Base-by-base conservation (phyloP, 2,888 invertebrate genomes). In the Tipula unca region DNA sequence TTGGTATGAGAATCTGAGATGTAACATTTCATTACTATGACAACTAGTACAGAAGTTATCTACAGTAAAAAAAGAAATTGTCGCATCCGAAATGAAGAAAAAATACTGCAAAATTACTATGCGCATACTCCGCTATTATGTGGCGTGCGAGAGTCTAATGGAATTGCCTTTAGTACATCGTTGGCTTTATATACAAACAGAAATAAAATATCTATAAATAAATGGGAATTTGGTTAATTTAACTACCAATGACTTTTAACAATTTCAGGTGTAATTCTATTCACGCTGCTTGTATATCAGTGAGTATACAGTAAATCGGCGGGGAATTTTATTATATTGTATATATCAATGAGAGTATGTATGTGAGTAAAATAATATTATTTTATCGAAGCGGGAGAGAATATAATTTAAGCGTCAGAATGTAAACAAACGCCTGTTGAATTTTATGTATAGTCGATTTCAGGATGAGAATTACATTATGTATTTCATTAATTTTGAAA, bases 351-450 rank as follows among this genome's bases (percentile, higher is more conserved):
- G 32, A 32, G 32, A 32, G n/a, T n/a, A 32, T 32, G 32, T 6
- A 6, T 0, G 39, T 10, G 10, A 39, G 1, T 1, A 39, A 17
- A 17, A n/a, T 4, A 20, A 54, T 17, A 20, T 3, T 25, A 8
- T 69, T 25, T 14, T 54, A n/a, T n/a, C n/a, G n/a, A n/a, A n/a
- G n/a, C n/a, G n/a, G n/a, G n/a, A n/a, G n/a, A n/a, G n/a, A n/a
- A n/a, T n/a, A n/a, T n/a, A n/a, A n/a, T n/a, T n/a, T n/a, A n/a
- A n/a, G n/a, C 6, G 5, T 54, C 17, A 54, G 17, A 69, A 69
- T 69, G 69, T 69, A 69, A 69, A 69, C 69, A 69, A 69, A 25
- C 69, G 69, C 69, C 69, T 69, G 69, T 69, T 69, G 69, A 69
- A 69, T 69, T n/a, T n/a, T 25, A 8, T 10, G 25, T 69, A 3